phyloP scores from a whole-genome alignment of 2,797 vertebrate species.

The Myotis vivesi region DNA sequence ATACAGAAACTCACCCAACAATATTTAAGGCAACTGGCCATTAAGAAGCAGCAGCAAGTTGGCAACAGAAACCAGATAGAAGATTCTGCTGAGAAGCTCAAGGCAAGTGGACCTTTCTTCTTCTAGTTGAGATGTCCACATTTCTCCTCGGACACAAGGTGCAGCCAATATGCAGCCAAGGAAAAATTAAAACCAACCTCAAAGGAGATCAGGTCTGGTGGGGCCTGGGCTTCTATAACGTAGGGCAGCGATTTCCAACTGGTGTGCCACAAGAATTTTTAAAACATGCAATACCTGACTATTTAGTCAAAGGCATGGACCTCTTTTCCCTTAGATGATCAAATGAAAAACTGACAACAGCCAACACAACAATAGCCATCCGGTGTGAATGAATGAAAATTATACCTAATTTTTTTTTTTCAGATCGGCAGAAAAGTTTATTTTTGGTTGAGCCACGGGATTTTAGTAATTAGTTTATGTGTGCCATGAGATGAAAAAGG shows the following conservation, averaged over 20 bases:
- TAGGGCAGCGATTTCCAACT: not conserved
- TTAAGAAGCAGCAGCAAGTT: slow-evolving; percentile 79
- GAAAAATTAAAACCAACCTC: not conserved
- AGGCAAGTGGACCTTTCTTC: slow-evolving; percentile 73
- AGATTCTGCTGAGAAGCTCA: slow-evolving; percentile 73
- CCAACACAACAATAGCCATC: not conserved
- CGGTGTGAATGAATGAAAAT: not conserved
- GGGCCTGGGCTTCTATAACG: not conserved
- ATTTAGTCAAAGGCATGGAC: not conserved
- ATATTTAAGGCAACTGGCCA: slow-evolving; percentile 79
- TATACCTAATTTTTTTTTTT: not conserved
- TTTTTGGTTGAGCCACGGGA: not conserved
- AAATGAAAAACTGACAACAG: not conserved
- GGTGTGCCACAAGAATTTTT: not conserved
- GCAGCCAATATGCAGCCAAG: not conserved
- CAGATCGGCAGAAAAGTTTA: not conserved
- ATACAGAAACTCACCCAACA: slow-evolving; percentile 78
- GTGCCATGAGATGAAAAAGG: not conserved
- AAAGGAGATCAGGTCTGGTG: not conserved
- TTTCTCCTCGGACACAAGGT: not conserved
- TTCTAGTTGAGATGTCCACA: not conserved
- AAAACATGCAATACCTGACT: not conserved
- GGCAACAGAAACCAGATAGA: slow-evolving; percentile 78
- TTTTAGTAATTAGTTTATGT: not conserved
- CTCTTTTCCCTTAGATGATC: not conserved